These are phyloP conservation scores for Pelodytes ibericus DNA, from an alignment of 2,797 vertebrate genomes.

Conservation along the genomic window DNA sequence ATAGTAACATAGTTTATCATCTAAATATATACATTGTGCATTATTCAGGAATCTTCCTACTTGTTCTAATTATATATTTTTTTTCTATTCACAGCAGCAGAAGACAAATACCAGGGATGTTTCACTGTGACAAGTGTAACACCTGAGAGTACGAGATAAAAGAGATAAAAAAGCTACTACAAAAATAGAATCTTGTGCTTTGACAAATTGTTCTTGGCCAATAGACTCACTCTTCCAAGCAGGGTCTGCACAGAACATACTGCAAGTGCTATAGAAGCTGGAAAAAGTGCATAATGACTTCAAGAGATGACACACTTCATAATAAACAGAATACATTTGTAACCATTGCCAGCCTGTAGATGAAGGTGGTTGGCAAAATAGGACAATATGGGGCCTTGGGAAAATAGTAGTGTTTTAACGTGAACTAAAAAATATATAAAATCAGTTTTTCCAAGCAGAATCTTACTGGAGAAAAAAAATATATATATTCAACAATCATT, in stretches of 20 bases:
- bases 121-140: background rate
- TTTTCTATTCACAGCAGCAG: background rate
- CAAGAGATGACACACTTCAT: background rate
- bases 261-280: background rate
- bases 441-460: too few species aligned
- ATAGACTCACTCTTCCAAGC: background rate
- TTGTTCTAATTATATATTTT: slow-evolving; percentile 13
- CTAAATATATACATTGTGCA: background rate
- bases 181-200: background rate
- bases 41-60: background rate
- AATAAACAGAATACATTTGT: too few species aligned
- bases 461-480: too few species aligned
- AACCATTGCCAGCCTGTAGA: too few species aligned
- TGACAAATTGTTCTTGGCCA: background rate
- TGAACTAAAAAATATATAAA: too few species aligned
- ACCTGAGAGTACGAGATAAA: background rate
- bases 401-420: too few species aligned
- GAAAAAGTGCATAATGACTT: background rate
- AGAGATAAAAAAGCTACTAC: background rate
- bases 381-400: too few species aligned
- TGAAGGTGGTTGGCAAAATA: too few species aligned
- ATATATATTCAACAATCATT: too few species aligned
- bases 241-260: background rate
- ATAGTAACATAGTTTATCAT: background rate
- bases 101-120: slow-evolving; percentile 4